Percentiles rank a stretch among this genome's conserved stretches.
Conservation (phyloP, 2,113 vertebrate species). For the Ibidorhyncha struthersii region DNA sequence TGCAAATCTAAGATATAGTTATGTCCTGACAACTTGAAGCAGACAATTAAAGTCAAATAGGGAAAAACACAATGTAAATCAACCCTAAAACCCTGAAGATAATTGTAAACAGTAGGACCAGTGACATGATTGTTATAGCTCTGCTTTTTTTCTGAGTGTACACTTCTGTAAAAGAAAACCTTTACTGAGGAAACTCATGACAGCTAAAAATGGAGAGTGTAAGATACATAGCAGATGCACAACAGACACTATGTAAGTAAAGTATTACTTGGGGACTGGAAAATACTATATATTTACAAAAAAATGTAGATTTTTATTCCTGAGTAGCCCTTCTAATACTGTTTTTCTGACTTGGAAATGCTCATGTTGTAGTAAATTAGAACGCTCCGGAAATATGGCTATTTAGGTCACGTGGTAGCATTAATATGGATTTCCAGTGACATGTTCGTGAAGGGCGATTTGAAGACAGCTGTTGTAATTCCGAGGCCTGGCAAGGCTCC, state of each 20-base stretch:
- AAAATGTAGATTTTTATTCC: background rate
- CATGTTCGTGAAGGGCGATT: background rate
- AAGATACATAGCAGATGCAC: background rate
- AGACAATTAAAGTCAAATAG: slow-evolving; percentile 71
- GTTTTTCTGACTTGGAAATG: background rate
- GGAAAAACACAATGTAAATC: slow-evolving; percentile 54
- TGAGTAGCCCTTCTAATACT: background rate
- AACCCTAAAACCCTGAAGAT: slow-evolving; percentile 63
- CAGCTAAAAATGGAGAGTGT: background rate
- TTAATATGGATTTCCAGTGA: background rate
- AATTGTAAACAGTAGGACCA: slow-evolving; percentile 9
- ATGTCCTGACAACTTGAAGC: slow-evolving; percentile 70
- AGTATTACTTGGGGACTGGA: background rate
- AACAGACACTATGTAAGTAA: background rate
- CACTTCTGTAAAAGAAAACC: background rate
- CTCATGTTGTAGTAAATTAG: background rate
- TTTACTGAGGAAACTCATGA: background rate
- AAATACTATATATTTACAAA: background rate
- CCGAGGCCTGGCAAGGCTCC: background rate
- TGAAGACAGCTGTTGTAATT: background rate
- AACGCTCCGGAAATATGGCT: accelerated
- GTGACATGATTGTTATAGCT: slow-evolving; percentile 24
- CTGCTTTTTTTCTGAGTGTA: background rate
- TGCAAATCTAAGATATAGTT: slow-evolving; percentile 74
- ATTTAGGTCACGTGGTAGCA: accelerated